Base-by-base conservation (phyloP, 1,140 invertebrate genomes). In the Venturia canescens region DNA sequence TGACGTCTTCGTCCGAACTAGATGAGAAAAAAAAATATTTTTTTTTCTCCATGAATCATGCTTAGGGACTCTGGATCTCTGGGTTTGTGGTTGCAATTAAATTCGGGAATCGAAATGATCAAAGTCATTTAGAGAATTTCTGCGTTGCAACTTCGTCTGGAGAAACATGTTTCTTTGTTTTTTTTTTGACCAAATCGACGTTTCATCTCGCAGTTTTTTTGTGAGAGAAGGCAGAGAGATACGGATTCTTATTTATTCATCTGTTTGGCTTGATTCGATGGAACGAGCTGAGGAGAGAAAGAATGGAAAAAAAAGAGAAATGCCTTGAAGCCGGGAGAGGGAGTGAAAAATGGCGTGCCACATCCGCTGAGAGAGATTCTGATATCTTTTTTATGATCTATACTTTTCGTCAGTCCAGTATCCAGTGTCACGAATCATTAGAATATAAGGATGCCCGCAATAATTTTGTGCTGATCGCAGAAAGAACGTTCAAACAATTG, bases 61-160 rank as follows among this genome's bases (percentile, higher is more conserved):
- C 38, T 44, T 13, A 11, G 50, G n/a, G 60, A 26, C n/a, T 23
- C 11, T 82, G 78, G 78, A 82, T 82, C 7, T 83, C 5, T 53
- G 50, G 50, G 57, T 76, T 83, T 79, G 78, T 66, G 63, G 70
- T 80, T 77, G 78, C 81, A 63, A 84, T 83, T 63, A 80, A 79
- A 71, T 75, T 38, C 53, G 72, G 16, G 16, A 83, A 83, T 66
- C 53, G 82, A 53, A 21, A 85, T 85, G 84, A 82, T 81, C 84
- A 87, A 87, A 87, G 77, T 87, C 84, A 84, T 74, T 82, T 85
- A 86, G 82, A 57, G 74, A 18, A 81, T 80, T 67, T 85, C 53
- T 80, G 9, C 57, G 78, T 50, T 78, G 53, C 48, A 76, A 83
- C 50, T 60, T 70, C 70, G 80, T 18, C 69, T 78, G 79, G 79